A percentile compares a stretch with the other conserved stretches of the same genome.
These are phyloP conservation scores for Scaptodrosophila latifasciaeformis DNA, from an alignment of 2,888 invertebrate genomes.

Conservation along the genomic window DNA sequence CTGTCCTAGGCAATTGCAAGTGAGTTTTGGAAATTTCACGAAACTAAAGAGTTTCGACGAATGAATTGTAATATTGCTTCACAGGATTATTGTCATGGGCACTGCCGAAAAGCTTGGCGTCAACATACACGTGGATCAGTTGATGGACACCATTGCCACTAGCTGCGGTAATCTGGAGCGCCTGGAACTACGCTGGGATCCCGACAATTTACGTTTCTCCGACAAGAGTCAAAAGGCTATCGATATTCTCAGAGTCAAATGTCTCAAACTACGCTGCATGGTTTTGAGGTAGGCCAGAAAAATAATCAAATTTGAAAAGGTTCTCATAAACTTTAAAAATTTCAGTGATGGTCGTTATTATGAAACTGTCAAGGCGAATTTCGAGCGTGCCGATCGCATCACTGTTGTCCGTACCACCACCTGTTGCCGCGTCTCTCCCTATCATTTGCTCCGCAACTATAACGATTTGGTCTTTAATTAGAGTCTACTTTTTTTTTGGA, in stretches of 20 bases:
- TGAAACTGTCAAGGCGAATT: constrained; percentile 99
- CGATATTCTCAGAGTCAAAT: constrained; percentile 96
- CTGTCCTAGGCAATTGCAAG: constrained; percentile 93
- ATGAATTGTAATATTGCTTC: constrained; percentile 56
- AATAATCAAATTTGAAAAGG: not conserved
- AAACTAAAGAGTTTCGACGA: not conserved
- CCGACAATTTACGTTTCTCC: constrained; percentile 97
- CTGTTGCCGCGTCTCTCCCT: constrained; percentile 95
- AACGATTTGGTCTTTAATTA: constrained; percentile 97
- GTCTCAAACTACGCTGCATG: constrained; percentile 92
- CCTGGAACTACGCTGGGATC: constrained; percentile 98
- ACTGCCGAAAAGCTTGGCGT: constrained; percentile 96
- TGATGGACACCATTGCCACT: constrained; percentile 97
- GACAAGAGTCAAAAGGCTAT: constrained; percentile 99
- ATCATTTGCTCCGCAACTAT: constrained; percentile 93
- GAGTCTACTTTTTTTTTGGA: constrained; percentile 32
- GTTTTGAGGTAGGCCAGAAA: constrained; percentile 84
- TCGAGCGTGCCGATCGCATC: constrained; percentile 96
- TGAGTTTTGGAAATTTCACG: constrained; percentile 75
- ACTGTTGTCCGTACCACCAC: constrained; percentile 98
- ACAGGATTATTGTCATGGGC: constrained; percentile 96
- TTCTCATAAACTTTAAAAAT: constrained; percentile 37
- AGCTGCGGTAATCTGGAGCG: constrained; percentile 92
- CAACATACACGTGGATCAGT: constrained; percentile 97
- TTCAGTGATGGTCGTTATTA: constrained; percentile 98